Evolutionary conservation across 1,140 invertebrate species (phyloP), one percentile per base, ranked within the genome.

Genomic region (Ooceraea biroi): DNA sequence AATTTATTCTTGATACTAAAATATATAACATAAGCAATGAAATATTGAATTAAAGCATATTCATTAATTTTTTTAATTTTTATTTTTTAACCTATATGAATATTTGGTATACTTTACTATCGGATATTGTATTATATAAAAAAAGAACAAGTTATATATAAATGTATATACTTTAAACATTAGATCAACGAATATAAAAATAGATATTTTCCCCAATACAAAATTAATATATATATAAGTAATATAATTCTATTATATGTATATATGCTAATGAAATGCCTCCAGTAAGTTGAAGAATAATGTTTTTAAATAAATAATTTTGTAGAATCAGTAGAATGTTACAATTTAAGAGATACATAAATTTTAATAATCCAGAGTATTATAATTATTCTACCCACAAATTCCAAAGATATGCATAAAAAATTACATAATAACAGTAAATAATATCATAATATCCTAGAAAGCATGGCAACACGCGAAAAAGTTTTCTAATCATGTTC

Each of bases 281-380:
- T 77, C n/a, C 14, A 22, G 14, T 1, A 65, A 19, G 14, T 11
- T 69, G 14, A 12, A 11, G 17, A 50, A 63, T 27, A 27, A 44
- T 36, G 14, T 1, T 78, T 48, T 46, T 19, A 30, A 36, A 77
- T 52, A 77, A 36, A 80, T 14, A 11, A 78, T 36, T 87, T 85
- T 48, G 2, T 36, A 36, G 36, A 36, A 36, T n/a, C n/a, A n/a
- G n/a, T 57, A 30, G 48, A n/a, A 80, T 19, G 63, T 72, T 74
- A 19, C 17, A 76, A 58, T 19, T 50, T 78, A 78, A 61, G n/a
- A 55, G 25, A 63, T 41, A 83, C 65, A 69, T 50, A 77, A 85
- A 87, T 87, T 82, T 85, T 14, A 80, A 65, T 52, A 73, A 83
- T 83, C 52, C n/a, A 57, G 83, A 88, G 77, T 88, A 88, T 88